Percentiles rank a stretch among this genome's conserved stretches.
Evolutionary conservation across 2,888 invertebrate genomes (phyloP).

Genomic region (Drosophila suboccidentalis): DNA sequence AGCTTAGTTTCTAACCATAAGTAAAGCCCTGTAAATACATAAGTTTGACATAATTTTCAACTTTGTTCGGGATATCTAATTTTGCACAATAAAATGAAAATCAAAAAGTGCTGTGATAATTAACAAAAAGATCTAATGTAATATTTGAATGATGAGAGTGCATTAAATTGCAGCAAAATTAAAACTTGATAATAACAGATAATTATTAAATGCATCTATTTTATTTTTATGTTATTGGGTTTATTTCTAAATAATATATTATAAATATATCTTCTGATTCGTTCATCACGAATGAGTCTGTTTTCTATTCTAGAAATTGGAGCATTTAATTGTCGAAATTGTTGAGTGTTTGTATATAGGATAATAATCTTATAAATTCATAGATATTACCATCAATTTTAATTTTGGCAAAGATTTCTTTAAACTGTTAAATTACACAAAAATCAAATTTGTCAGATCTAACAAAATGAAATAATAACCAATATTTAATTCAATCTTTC

Average conservation of each 20-base stretch:
- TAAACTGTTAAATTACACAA: too few relatives aligned
- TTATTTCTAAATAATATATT: neutral
- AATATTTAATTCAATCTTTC: too few relatives aligned
- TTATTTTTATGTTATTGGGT: neutral
- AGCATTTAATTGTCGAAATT: neutral
- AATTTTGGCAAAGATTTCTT: too few relatives aligned
- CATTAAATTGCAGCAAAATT: conserved; percentile 44
- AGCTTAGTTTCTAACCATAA: conserved; percentile 41
- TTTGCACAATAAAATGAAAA: conserved; percentile 78
- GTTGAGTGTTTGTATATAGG: neutral
- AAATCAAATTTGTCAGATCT: too few relatives aligned
- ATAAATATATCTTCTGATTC: neutral
- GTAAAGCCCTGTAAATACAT: conserved; percentile 45
- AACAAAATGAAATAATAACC: too few relatives aligned
- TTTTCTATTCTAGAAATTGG: neutral
- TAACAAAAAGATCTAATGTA: conserved; percentile 51
- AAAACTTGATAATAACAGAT: conserved; percentile 22
- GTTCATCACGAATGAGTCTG: neutral
- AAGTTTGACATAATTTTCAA: conserved; percentile 36
- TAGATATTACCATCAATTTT: too few relatives aligned
- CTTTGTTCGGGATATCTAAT: conserved; percentile 52
- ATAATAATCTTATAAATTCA: too few relatives aligned
- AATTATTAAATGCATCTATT: neutral
- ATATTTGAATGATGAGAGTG: conserved; percentile 36
- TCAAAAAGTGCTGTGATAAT: conserved; percentile 84